Evolutionary conservation across 2,797 vertebrate genomes (phyloP).

Genomic region (Macropodus opercularis): DNA sequence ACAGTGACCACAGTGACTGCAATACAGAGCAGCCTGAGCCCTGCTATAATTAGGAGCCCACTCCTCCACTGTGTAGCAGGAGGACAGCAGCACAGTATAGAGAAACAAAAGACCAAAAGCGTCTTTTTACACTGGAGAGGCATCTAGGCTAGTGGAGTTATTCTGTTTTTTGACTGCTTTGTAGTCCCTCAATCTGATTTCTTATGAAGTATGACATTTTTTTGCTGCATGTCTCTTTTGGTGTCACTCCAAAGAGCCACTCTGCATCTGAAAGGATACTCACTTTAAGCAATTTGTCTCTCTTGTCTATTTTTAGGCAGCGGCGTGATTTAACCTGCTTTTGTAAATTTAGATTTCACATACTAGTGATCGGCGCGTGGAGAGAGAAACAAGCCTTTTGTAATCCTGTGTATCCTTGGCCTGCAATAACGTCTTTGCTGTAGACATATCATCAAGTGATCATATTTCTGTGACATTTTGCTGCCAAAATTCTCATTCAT

Average conservation of each 20-base stretch:
- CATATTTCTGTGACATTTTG: conserved; percentile 58
- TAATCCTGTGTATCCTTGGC: conserved; percentile 63
- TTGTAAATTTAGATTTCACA: conserved; percentile 68
- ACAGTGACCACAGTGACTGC: conserved; percentile 50
- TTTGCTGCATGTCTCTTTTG: conserved; percentile 68
- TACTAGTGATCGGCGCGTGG: conserved; percentile 52
- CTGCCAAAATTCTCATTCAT: conserved; percentile 53
- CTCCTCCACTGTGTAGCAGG: conserved; percentile 59
- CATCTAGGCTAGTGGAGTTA: conserved; percentile 67
- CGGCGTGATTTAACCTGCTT: conserved; percentile 60
- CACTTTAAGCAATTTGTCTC: conserved; percentile 69
- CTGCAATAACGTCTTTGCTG: conserved; percentile 70
- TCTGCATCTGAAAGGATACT: conserved; percentile 63
- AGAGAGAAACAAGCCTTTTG: conserved; percentile 45
- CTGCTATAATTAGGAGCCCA: conserved; percentile 68
- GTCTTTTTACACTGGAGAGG: conserved; percentile 75
- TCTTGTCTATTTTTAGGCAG: conserved; percentile 77
- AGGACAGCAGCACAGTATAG: conserved; percentile 62
- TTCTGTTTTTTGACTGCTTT: conserved; percentile 75
- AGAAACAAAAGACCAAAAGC: conserved; percentile 79
- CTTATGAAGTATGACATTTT: conserved; percentile 74
- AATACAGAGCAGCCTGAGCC: conserved; percentile 56
- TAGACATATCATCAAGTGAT: conserved; percentile 66
- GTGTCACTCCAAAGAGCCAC: conserved; percentile 75
- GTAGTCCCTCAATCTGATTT: conserved; percentile 73